Evolutionary conservation across 2,888 invertebrate species (phyloP).

Genomic region (Drosophila peninsularis): DNA sequence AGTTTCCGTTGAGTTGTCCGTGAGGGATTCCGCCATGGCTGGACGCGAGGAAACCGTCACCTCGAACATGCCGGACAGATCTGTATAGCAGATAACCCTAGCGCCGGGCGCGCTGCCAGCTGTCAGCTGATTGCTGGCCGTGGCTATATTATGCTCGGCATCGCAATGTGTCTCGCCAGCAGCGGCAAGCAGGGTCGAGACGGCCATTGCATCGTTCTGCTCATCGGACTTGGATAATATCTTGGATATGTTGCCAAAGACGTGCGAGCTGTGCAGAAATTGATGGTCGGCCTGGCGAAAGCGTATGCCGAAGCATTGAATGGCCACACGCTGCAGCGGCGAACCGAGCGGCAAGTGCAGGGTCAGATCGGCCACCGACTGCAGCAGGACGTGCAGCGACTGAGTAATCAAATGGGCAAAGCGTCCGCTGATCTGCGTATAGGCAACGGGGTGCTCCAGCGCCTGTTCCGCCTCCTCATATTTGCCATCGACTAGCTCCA

Average conservation of each 20-base stretch:
- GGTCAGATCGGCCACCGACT: slow-evolving; percentile 96
- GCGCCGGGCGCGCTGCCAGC: slow-evolving; percentile 60
- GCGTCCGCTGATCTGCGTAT: slow-evolving; percentile 90
- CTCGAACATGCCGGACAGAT: slow-evolving; percentile 84
- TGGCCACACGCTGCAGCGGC: slow-evolving; percentile 95
- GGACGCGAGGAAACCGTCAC: slow-evolving; percentile 94
- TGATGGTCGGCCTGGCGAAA: slow-evolving; percentile 95
- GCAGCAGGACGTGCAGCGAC: slow-evolving; percentile 93
- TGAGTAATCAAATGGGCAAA: slow-evolving; percentile 89
- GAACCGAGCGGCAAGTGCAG: slow-evolving; percentile 94
- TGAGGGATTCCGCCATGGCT: slow-evolving; percentile 96
- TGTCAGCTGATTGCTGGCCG: slow-evolving; percentile 19
- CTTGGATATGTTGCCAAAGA: slow-evolving; percentile 98
- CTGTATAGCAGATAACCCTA: slow-evolving; percentile 81
- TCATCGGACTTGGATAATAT: slow-evolving; percentile 97
- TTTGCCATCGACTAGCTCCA: slow-evolving; percentile 83
- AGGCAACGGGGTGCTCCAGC: slow-evolving; percentile 91
- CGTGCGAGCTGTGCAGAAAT: slow-evolving; percentile 94
- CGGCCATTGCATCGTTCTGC: slow-evolving; percentile 85
- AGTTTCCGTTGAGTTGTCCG: slow-evolving; percentile 97
- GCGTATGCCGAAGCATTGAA: slow-evolving; percentile 96
- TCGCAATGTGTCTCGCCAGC: slow-evolving; percentile 73
- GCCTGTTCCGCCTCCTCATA: slow-evolving; percentile 81
- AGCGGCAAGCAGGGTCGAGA: slow-evolving; percentile 77
- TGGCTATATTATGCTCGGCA: slow-evolving; percentile 77